Percentiles rank a stretch among this genome's conserved stretches.
Evolutionary conservation across 2,113 vertebrate species (phyloP).

Genomic region (Damaliscus lunatus): DNA sequence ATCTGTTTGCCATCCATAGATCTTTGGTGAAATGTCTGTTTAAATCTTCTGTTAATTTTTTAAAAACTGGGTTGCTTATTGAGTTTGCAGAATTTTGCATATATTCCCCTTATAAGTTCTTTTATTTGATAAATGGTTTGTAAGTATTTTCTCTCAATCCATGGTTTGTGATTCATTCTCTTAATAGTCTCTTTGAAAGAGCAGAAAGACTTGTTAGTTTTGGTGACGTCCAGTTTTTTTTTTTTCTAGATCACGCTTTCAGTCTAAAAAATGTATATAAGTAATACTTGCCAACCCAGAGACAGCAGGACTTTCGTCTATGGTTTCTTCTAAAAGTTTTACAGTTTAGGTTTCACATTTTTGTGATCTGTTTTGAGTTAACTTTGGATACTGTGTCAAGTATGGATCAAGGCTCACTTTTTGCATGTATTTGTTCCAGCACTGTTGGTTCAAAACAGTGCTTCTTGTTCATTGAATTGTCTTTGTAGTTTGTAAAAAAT

Average conservation of each 20-base stretch:
- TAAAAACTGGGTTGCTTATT: not conserved
- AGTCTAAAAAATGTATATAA: not conserved
- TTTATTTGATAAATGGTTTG: not conserved
- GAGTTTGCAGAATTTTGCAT: not conserved
- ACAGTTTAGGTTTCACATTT: not conserved
- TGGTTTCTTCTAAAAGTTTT: not conserved
- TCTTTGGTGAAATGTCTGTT: not conserved
- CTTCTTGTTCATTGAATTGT: not conserved
- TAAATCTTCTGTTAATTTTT: not conserved
- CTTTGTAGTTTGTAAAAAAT: not conserved
- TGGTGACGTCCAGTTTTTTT: not conserved
- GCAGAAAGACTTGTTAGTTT: not conserved
- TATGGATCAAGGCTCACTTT: not conserved
- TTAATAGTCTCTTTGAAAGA: not conserved
- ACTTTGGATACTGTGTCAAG: not conserved
- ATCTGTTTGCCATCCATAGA: not conserved
- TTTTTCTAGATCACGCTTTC: not conserved
- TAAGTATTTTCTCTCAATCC: not conserved
- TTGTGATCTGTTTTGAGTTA: conserved; percentile 25
- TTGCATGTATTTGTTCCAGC: not conserved
- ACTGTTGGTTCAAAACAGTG: not conserved
- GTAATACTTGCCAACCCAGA: not conserved
- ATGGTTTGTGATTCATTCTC: not conserved
- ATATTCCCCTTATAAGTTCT: not conserved
- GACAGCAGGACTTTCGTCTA: not conserved